phyloP scores from a whole-genome alignment of 2,113 vertebrate species.

The Osmerus mordax region DNA sequence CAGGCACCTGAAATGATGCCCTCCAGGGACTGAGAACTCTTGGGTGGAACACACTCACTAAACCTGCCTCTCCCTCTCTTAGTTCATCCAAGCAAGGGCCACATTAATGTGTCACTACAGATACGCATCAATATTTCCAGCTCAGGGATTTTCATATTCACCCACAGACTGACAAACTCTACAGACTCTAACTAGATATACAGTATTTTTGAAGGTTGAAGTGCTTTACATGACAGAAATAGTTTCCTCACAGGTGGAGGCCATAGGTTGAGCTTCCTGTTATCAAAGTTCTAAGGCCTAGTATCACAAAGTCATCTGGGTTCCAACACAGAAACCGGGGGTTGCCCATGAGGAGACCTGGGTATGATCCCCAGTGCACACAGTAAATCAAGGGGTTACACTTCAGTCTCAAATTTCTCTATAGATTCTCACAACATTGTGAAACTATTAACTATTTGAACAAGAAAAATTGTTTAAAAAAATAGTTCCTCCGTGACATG shows the following conservation, averaged over 20 bases:
- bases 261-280: constrained; percentile 19
- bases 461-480: too few relatives aligned
- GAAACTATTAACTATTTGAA: too few relatives aligned
- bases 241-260: constrained; percentile 16
- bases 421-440: too few relatives aligned
- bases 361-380: too few relatives aligned
- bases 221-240: background rate
- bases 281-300: too few relatives aligned
- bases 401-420: too few relatives aligned
- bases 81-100: background rate
- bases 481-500: too few relatives aligned
- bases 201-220: background rate
- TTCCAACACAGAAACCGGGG: too few relatives aligned
- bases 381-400: too few relatives aligned
- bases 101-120: background rate
- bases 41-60: background rate
- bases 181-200: background rate
- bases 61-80: background rate
- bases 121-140: constrained; percentile 6
- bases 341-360: too few relatives aligned
- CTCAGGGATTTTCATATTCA: background rate
- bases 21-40: constrained; percentile 3
- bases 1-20: background rate
- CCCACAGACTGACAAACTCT: background rate
- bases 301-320: too few relatives aligned